phyloP scores from a whole-genome alignment of 2,888 invertebrate species.

The Chaetogeoica ovagalla region DNA sequence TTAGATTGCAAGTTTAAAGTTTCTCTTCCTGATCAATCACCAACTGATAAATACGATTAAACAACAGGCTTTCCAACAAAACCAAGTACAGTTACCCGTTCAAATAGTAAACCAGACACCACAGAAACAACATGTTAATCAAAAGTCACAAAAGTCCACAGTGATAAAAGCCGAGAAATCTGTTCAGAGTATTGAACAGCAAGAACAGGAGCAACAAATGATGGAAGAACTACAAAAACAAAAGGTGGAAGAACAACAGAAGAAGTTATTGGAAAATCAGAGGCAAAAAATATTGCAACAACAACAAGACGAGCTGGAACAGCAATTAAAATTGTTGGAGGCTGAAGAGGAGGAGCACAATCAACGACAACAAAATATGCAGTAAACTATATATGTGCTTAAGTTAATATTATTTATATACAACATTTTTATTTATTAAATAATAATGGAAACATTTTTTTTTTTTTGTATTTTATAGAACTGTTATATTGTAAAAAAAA shows the following conservation, averaged over 20 bases:
- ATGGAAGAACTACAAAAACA: conserved; percentile 26
- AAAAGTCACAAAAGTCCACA: conserved; percentile 31
- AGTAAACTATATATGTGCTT: not conserved
- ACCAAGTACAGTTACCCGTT: conserved; percentile 40
- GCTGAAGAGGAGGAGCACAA: conserved; percentile 41
- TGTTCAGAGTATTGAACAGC: conserved; percentile 21
- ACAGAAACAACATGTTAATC: conserved; percentile 30
- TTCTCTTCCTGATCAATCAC: conserved; percentile 91
- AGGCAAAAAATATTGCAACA: conserved; percentile 47
- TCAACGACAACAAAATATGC: conserved; percentile 29
- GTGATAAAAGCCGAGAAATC: conserved; percentile 34
- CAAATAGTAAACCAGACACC: conserved; percentile 42
- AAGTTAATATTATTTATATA: too few relatives aligned
- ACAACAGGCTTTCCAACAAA: conserved; percentile 68
- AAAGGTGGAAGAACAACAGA: conserved; percentile 27
- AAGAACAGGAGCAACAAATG: conserved; percentile 22
- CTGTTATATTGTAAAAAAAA: not conserved
- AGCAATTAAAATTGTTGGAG: conserved; percentile 37
- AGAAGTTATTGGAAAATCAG: conserved; percentile 19
- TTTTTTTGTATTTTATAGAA: not conserved
- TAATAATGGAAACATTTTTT: not conserved
- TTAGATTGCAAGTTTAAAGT: conserved; percentile 85
- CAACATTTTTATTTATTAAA: too few relatives aligned
- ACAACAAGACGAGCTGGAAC: conserved; percentile 47
- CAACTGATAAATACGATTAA: conserved; percentile 87